These are phyloP conservation scores for Bubalus kerabau DNA, from an alignment of 2,113 vertebrate species.

Conservation along the genomic window DNA sequence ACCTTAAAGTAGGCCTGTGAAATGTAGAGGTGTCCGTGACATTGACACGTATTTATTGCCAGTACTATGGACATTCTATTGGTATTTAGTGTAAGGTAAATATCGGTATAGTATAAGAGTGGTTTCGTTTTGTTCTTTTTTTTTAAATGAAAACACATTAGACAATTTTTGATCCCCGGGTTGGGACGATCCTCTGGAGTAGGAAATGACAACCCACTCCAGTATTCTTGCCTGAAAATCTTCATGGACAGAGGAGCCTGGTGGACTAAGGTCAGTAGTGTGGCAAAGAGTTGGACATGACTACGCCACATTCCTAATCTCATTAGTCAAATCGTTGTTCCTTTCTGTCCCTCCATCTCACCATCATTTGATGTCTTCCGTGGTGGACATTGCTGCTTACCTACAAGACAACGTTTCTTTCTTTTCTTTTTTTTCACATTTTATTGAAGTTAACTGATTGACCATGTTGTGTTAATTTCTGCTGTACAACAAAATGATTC, in stretches of 20 bases:
- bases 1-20: not conserved
- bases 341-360: not conserved
- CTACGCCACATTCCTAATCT: not conserved
- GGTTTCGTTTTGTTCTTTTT: not conserved
- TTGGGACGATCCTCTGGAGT: not conserved
- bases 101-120: not conserved
- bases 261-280: not conserved
- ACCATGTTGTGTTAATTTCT: not conserved
- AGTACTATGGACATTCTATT: not conserved
- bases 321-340: not conserved
- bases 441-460: not conserved
- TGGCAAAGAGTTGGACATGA: not conserved
- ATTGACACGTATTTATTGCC: not conserved
- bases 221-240: not conserved
- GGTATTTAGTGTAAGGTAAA: not conserved
- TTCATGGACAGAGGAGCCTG: not conserved
- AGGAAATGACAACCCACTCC: not conserved
- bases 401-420: not conserved
- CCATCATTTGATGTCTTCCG: not conserved
- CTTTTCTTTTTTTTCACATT: not conserved
- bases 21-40: not conserved
- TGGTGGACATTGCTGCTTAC: not conserved
- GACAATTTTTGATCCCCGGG: not conserved
- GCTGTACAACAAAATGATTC: not conserved
- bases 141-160: not conserved